Base-by-base conservation (phyloP, 2,113 vertebrate species). In the Hemiprocne comata region DNA sequence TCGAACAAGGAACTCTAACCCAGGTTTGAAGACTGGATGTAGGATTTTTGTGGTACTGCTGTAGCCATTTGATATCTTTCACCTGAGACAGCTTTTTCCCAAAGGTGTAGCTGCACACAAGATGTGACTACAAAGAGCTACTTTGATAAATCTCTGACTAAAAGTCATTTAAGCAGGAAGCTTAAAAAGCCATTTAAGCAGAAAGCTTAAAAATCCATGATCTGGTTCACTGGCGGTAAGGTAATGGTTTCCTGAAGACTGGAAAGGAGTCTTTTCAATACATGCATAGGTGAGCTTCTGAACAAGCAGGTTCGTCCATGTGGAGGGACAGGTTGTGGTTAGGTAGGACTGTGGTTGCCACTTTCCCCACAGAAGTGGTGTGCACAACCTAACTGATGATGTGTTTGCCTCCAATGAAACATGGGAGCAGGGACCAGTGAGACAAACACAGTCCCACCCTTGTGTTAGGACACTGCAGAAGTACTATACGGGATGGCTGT, bases 401-500 rank as follows among this genome's bases (percentile, higher is more conserved):
- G 40, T 51, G 46, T 29, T 85, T 78, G 55, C 82, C 55, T 53
- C 7, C 13, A 66, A 4, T 7, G 31, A 71, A 81, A 82, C 2
- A 11, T 6, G 19, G 31, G 21, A 67, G 24, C 9, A 16, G 10
- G 2, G 9, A 62, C n/a, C 21, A 74, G 11, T 0, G 5, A 42
- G n/a, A 24, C 38, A 66, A 50, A 64, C n/a, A 29, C 65, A 50
- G 26, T 26, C 28, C 31, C 25, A 29, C 61, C 54, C 57, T 82
- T 60, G 29, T 53, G 67, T 38, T 69, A 53, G 60, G 62, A 28
- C 23, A 25, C 10, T 72, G 36, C 36, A 33, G 44, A 80, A 53
- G 4, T 33, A 15, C 34, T 28, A 5, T 3, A 8, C 42, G 26
- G 9, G 1, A 33, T 1, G 5, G 48, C 51, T 53, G 6, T 64